A percentile compares a stretch with the other conserved stretches of the same genome.
These are phyloP conservation scores for Opisthograptis luteolata DNA, from an alignment of 2,888 invertebrate species.

Conservation along the genomic window DNA sequence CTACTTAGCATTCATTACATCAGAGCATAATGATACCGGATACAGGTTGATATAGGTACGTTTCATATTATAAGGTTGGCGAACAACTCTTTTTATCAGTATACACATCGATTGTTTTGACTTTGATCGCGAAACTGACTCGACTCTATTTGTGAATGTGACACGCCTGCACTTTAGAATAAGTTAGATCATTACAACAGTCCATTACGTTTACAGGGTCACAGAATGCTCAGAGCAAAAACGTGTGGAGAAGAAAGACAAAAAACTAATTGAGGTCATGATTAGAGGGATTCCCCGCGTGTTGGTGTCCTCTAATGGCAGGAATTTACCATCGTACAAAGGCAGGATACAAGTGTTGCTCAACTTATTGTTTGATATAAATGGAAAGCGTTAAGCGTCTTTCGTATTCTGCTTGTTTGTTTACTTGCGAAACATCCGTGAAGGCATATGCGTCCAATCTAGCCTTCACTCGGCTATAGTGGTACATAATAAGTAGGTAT, in stretches of 20 bases:
- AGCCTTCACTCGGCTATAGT: slow-evolving; percentile 32
- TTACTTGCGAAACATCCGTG: slow-evolving; percentile 56
- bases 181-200: slow-evolving; percentile 6
- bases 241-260: slow-evolving; percentile 12
- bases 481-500: slow-evolving; percentile 5
- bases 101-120: slow-evolving; percentile 30
- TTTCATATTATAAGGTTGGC: slow-evolving; percentile 64
- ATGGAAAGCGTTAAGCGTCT: slow-evolving; percentile 55
- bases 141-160: slow-evolving; percentile 13
- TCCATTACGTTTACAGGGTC: slow-evolving; percentile 19
- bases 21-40: slow-evolving; percentile 67
- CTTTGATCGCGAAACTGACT: slow-evolving; percentile 10
- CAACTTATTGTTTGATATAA: slow-evolving; percentile 36
- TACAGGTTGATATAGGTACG: slow-evolving; percentile 55
- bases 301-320: slow-evolving; percentile 15
- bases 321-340: slow-evolving; percentile 16
- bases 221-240: slow-evolving; percentile 7
- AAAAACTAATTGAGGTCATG: slow-evolving; percentile 30
- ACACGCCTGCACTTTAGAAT: slow-evolving; percentile 16
- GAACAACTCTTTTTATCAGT: slow-evolving; percentile 50
- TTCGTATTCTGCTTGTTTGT: slow-evolving; percentile 50
- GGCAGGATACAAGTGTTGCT: slow-evolving; percentile 30
- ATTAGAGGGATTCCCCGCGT: slow-evolving; percentile 30
- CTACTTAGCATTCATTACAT: slow-evolving; percentile 61
- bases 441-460: slow-evolving; percentile 32